Evolutionary conservation across 2,888 invertebrate species (phyloP).

Genomic region (Epicampocera succincta): DNA sequence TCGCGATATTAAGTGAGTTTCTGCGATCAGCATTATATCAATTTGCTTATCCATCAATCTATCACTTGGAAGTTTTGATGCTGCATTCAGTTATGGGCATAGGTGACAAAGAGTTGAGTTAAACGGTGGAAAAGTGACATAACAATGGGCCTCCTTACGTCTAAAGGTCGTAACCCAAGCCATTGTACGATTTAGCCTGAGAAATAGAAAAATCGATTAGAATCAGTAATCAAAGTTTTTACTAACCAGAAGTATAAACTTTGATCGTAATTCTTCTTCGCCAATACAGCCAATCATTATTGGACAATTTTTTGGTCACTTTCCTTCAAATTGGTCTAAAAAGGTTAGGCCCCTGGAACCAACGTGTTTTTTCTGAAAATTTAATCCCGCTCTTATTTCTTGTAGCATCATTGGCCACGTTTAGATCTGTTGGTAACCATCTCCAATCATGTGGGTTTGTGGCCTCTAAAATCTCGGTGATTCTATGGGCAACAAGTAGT

Average conservation of each 20-base stretch:
- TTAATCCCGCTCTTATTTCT: background rate
- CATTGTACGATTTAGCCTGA: constrained; percentile 14
- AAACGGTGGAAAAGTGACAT: constrained; percentile 47
- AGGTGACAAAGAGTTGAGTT: constrained; percentile 27
- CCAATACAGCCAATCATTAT: background rate
- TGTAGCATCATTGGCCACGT: background rate
- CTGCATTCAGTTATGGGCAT: constrained; percentile 47
- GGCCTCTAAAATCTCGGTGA: constrained; percentile 63
- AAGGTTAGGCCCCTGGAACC: background rate
- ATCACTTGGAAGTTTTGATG: constrained; percentile 63
- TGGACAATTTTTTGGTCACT: background rate
- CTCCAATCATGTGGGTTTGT: constrained; percentile 31
- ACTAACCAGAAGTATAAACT: background rate
- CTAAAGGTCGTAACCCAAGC: background rate
- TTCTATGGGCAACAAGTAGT: constrained; percentile 30
- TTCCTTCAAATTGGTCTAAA: background rate
- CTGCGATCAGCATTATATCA: no score
- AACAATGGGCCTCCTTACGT: constrained; percentile 51
- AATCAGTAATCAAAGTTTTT: background rate
- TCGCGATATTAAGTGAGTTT: no score
- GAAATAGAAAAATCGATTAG: constrained; percentile 18
- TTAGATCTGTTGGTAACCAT: constrained; percentile 69
- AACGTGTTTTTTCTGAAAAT: background rate
- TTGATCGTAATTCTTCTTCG: constrained; percentile 2
- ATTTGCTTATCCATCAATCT: no score